Base-by-base conservation (phyloP, 2,888 invertebrate species). In the Tupiocoris notatus region DNA sequence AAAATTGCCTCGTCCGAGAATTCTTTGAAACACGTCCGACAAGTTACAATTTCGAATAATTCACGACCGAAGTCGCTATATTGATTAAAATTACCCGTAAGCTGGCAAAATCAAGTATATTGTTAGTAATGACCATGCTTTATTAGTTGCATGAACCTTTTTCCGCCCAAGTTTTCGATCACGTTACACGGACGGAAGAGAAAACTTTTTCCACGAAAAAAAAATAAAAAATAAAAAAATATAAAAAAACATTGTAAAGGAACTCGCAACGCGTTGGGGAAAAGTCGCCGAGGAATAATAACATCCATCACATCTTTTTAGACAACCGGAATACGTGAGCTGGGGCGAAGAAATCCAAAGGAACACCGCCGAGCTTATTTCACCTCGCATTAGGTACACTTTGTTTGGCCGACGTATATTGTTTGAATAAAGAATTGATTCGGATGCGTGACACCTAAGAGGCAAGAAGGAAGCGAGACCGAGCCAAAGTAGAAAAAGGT, bases 391-490 rank as follows among this genome's bases (percentile, higher is more conserved):
- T 59, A n/a, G 59, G 59, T 54, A 61, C 62, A 63, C 73, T 73
- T 73, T 73, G 73, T 73, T 62, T 39, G 73, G 39, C 62, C 73
- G 59, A 61, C 58, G 62, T 62, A 18, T 59, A 73, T 73, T 73
- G 73, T 73, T 73, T 73, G 73, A 57, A 61, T 73, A 73, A 73
- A 73, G 73, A 73, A 73, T 73, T 73, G 73, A 73, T 73, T 73
- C 17, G 73, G 73, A 73, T 73, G 73, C 73, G 73, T 73, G 73
- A 73, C 73, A 73, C 70, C 70, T 59, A 62, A 62, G 73, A 61
- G 62, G 58, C 25, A 62, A 62, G 25, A 73, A 61, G 25, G 21
- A 54, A 22, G 62, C 56, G 54, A 59, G 59, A 59, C n/a, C 59
- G 17, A 9, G 59, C n/a, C n/a, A 18, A 59, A 59, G 59, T 2